A percentile compares a stretch with the other conserved stretches of the same genome.
Evolutionary conservation across 2,113 vertebrate species (phyloP).

Genomic region (Zosterops lateralis): DNA sequence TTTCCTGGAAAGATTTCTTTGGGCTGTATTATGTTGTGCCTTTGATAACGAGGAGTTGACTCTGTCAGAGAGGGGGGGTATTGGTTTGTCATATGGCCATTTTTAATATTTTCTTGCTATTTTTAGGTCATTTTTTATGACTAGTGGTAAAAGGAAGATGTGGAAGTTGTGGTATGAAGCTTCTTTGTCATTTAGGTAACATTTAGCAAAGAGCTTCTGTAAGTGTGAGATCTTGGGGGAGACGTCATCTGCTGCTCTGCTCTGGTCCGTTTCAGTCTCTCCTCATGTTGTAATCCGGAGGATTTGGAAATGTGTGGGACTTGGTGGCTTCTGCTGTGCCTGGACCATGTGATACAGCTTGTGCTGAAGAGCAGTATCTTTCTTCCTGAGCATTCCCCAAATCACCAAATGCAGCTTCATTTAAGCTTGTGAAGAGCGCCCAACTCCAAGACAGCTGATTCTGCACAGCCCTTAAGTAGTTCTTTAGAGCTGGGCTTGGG

Average conservation of each 20-base stretch:
- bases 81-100: background rate
- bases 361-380: background rate
- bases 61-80: background rate
- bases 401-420: background rate
- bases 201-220: background rate
- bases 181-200: background rate
- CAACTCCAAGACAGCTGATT: background rate
- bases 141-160: background rate
- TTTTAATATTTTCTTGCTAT: background rate
- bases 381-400: background rate
- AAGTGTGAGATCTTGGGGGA: background rate
- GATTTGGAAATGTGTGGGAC: background rate
- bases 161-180: background rate
- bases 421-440: background rate
- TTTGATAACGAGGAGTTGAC: background rate
- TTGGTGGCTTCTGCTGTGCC: background rate
- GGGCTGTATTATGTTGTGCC: constrained; percentile 26
- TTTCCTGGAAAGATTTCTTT: background rate
- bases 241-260: background rate
- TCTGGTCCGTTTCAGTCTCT: background rate
- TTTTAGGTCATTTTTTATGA: background rate
- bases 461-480: background rate
- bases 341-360: background rate
- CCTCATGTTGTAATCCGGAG: background rate
- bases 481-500: background rate